Evolutionary conservation across 1,140 invertebrate species (phyloP), one percentile per base, ranked within the genome.

Genomic region (Copidosoma floridanum): DNA sequence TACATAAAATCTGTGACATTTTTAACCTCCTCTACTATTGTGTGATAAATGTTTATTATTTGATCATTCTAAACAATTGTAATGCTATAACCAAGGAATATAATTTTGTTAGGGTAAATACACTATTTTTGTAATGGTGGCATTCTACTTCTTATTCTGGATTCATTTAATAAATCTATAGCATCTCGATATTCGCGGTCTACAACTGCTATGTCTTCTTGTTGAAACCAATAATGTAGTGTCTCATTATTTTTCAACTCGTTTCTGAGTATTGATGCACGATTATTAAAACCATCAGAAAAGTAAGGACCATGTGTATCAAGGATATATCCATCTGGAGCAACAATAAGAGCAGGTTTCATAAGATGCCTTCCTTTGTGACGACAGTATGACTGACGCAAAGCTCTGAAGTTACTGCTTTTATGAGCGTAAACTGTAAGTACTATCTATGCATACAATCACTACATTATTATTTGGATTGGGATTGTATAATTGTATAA

Each of bases 251-350:
- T 52, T 14, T 37, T 21, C 5, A 35, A 37, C 37, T 52, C 27
- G 21, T 35, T 7, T 18, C n/a, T 6, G 2, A 57, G n/a, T 24
- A 57, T 57, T 35, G 20, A 29, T 16, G 55, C 55, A 16, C 50
- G 44, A 41, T 48, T 57, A 40, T 40, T 57, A n/a, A 11, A 18
- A 2, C 16, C 44, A 29, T 57, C 35, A 26, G 44, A 41, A 37
- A 57, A 57, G 10, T 57, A 41, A 3, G 43, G 54, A 3, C 54
- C 43, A 0, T 46, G 29, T 24, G 47, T 57, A 14, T 26, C 24
- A 12, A 20, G 58, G 32, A 65, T 63, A 27, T 65, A 65, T 5
- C 57, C 60, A 53, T 65, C 52, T 20, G 60, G 26, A 26, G 37
- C 56, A 1, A 56, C 51, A 12, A 62, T 4, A 14, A 63, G 18